Evolutionary conservation across 2,113 vertebrate genomes (phyloP), one percentile per base, ranked within the genome.

Genomic region (Natator depressus): DNA sequence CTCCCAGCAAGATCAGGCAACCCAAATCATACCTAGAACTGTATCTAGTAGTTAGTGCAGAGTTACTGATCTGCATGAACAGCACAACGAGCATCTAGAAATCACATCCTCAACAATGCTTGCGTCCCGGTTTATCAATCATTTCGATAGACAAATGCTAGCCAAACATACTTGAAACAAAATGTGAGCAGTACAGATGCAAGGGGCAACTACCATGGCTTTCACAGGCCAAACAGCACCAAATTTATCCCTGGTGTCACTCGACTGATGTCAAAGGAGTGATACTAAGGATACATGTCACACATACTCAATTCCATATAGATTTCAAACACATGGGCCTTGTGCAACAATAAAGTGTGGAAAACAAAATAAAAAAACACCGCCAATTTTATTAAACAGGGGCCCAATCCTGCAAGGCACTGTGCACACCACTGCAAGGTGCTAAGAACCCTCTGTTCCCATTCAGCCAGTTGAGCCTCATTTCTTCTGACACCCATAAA

Each of bases 11-110:
- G 19, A 51, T 90, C 69, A 81, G 42, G 76, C 85, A 75, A 94
- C 42, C 19, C 59, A 84, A 88, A 88, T 79, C 29, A 84, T 0
- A 35, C 1, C 49, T 0, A 0, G 35, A 1, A 1, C 0, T 62
- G 89, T 55, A 35, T 90, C 62, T 42, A 80, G 35, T 24, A 35
- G 12, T 25, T 49, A 16, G 31, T 38, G 80, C 85, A 24, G 29
- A 35, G 12, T 5, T 57, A 90, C 55, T 85, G 13, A 83, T 4
- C 53, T 27, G 16, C 92, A 79, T 2, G 69, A 80, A 42, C 25
- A 62, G 78, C 24, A 47, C 35, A 27, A 5, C 4, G 53, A 80
- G 3, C 84, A 65, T 31, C 49, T 47, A 59, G 4, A 82, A 75
- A 89, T 50, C 54, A 65, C 1, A 0, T 46, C 38, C 38, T 82